phyloP scores from a whole-genome alignment of 2,888 invertebrate genomes.

The Dryadula phaetusa region DNA sequence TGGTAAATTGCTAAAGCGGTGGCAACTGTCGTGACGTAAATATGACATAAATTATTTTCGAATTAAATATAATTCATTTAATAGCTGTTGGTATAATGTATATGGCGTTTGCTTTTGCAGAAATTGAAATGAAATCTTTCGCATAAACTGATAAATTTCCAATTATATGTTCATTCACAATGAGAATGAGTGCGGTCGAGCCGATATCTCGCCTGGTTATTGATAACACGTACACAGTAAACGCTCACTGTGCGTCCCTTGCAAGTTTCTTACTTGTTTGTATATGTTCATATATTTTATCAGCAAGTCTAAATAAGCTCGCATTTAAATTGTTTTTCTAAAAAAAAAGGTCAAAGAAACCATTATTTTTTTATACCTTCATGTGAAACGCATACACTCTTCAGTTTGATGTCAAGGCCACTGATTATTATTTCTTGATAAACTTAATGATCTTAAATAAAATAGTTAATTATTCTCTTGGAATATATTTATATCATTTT shows the following conservation, averaged over 20 bases:
- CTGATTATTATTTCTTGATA: conserved; percentile 10
- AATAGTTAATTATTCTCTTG: neutral
- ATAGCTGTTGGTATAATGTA: neutral
- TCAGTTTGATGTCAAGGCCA: conserved; percentile 3
- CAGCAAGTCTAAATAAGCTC: neutral
- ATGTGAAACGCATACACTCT: neutral
- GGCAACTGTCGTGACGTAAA: no score
- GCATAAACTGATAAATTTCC: conserved; percentile 28
- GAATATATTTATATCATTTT: neutral
- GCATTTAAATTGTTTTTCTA: neutral
- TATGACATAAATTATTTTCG: no score
- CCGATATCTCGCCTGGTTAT: conserved; percentile 29
- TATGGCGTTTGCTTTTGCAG: neutral
- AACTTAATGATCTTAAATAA: neutral
- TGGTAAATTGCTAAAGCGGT: no score
- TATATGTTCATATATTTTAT: neutral
- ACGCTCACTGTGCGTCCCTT: neutral
- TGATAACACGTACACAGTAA: conserved; percentile 32
- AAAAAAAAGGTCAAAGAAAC: conserved; percentile 22
- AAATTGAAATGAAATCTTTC: conserved; percentile 4
- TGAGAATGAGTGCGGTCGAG: conserved; percentile 13
- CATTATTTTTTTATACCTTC: conserved; percentile 11
- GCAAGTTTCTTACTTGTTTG: neutral
- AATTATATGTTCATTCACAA: conserved; percentile 41
- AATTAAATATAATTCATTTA: neutral